Percentiles rank a stretch among this genome's conserved stretches.
Evolutionary conservation across 2,797 vertebrate genomes (phyloP).

Genomic region (Myotis findleyi): DNA sequence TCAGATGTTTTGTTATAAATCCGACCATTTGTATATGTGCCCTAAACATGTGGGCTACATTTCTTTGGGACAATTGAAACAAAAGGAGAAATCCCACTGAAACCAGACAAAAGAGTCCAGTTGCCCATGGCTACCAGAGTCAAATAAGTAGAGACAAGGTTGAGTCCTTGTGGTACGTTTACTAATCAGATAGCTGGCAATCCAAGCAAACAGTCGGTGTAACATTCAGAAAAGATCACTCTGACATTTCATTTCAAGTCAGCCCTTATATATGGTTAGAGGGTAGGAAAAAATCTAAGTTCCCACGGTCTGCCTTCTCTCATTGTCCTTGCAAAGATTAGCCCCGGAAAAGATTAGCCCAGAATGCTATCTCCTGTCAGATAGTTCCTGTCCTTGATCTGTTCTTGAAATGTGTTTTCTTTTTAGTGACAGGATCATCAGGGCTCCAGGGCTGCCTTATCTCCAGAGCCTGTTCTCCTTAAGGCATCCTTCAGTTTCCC

Average conservation of each 20-base stretch:
- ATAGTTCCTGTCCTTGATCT: not conserved
- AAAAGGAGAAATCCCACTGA: not conserved
- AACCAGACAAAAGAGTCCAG: not conserved
- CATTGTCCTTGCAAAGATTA: not conserved
- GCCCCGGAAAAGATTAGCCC: not conserved
- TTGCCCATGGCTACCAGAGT: not conserved
- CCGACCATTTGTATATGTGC: not conserved
- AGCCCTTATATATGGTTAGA: not conserved
- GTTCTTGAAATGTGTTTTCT: not conserved
- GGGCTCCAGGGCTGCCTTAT: not conserved
- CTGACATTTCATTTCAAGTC: not conserved
- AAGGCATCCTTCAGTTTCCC: not conserved
- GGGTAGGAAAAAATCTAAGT: not conserved
- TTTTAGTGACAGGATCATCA: not conserved
- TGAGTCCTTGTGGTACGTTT: not conserved
- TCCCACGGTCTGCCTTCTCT: not conserved
- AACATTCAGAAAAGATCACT: not conserved
- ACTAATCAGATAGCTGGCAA: not conserved
- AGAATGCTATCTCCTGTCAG: not conserved
- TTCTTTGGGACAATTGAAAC: not conserved
- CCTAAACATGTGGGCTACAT: not conserved
- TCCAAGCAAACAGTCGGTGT: not conserved
- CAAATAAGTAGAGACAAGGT: too few relatives aligned
- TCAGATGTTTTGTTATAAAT: not conserved
- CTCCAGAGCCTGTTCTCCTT: not conserved